Evolutionary conservation across 2,888 invertebrate species (phyloP).

Genomic region (Hoplodrina ambigua): DNA sequence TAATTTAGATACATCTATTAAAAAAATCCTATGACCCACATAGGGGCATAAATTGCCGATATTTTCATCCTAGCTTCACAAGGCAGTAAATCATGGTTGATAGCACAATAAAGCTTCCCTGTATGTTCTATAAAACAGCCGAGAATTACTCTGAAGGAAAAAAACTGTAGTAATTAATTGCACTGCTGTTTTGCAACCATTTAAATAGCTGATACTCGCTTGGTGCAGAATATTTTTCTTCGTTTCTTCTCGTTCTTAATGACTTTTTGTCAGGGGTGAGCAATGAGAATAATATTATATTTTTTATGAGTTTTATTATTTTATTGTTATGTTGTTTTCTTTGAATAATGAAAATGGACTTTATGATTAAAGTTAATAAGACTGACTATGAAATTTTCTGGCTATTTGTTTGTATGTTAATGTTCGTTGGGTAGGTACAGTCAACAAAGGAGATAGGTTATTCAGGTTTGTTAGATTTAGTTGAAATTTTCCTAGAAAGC

Average conservation of each 20-base stretch:
- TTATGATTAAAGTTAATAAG: no score
- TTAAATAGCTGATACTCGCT: slow-evolving; percentile 55
- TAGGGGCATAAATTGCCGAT: slow-evolving; percentile 21
- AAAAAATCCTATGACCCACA: slow-evolving; percentile 20
- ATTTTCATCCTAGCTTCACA: slow-evolving; percentile 42
- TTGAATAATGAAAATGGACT: neutral
- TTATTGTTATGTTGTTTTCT: slow-evolving; percentile 22
- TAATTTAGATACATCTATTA: slow-evolving; percentile 12
- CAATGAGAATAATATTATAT: slow-evolving; percentile 26
- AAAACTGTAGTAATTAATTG: slow-evolving; percentile 55
- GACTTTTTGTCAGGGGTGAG: slow-evolving; percentile 47
- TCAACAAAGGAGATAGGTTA: no score
- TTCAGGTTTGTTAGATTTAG: no score
- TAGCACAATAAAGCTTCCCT: slow-evolving; percentile 53
- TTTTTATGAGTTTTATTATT: slow-evolving; percentile 32
- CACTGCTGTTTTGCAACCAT: slow-evolving; percentile 43
- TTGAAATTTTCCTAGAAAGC: no score
- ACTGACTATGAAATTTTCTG: no score
- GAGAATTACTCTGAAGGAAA: slow-evolving; percentile 39
- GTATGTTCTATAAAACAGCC: slow-evolving; percentile 40
- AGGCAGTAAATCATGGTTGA: slow-evolving; percentile 47
- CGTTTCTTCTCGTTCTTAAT: slow-evolving; percentile 37
- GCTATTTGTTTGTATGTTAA: neutral
- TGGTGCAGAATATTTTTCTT: slow-evolving; percentile 45
- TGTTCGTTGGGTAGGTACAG: no score